Conservation (phyloP, 2,113 vertebrate genomes). For the Albula goreensis region DNA sequence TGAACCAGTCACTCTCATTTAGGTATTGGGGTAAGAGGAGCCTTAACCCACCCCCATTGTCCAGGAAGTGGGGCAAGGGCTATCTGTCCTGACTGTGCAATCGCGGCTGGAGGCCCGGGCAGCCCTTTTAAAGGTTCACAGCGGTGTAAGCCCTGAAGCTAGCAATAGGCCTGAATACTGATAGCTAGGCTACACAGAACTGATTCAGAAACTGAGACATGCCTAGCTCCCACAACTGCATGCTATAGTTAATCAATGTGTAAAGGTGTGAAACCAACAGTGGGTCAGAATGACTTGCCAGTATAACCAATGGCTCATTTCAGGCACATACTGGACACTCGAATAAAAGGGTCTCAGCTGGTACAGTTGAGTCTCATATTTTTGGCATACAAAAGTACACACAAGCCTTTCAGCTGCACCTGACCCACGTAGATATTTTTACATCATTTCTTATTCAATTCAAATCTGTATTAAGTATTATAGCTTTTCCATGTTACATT, state of each 20-base stretch:
- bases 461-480: too few species aligned
- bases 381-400: not conserved
- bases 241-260: not conserved
- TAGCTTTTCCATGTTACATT: too few species aligned
- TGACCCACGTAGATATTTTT: not conserved
- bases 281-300: not conserved
- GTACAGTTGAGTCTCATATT: not conserved
- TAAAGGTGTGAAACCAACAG: not conserved
- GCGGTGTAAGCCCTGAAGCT: too few species aligned
- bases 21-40: too few species aligned
- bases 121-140: too few species aligned
- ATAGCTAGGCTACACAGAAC: not conserved
- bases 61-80: too few species aligned
- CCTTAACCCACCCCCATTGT: too few species aligned
- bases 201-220: not conserved
- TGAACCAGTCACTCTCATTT: too few species aligned
- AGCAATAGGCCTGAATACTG: not conserved
- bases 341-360: not conserved
- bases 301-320: not conserved
- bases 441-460: not conserved
- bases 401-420: not conserved
- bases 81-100: too few species aligned
- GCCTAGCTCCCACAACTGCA: not conserved
- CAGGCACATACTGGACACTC: not conserved
- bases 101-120: too few species aligned